A percentile compares a stretch with the other conserved stretches of the same genome.
Conservation (phyloP, 23 tunicate species). For the Trididemnum clinides region DNA sequence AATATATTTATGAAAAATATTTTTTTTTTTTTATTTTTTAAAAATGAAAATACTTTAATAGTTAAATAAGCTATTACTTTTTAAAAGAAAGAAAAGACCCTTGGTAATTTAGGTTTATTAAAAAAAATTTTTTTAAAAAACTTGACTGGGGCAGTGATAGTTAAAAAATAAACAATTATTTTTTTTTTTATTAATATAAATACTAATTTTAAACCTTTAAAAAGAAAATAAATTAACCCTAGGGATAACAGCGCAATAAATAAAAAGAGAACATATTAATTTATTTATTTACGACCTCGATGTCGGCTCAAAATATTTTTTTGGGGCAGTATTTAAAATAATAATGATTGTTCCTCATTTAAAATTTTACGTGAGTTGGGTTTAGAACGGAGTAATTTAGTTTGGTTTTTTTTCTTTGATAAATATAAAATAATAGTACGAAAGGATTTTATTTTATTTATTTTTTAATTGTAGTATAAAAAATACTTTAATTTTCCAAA, state of each 20-base stretch:
- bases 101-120: conserved; percentile 14
- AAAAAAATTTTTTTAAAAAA: background rate
- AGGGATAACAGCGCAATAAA: conserved; percentile 45
- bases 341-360: conserved; percentile 12
- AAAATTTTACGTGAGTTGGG: conserved; percentile 31
- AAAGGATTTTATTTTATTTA: conserved; percentile 4
- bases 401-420: conserved; percentile 25
- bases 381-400: conserved; percentile 39
- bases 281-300: conserved; percentile 37
- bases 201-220: background rate
- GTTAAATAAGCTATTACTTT: background rate
- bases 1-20: background rate
- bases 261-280: conserved; percentile 5
- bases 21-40: background rate
- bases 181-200: background rate
- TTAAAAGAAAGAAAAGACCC: conserved; percentile 23
- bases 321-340: background rate
- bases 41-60: background rate
- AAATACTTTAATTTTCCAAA: too few relatives aligned
- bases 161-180: background rate
- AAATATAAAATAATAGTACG: conserved; percentile 10
- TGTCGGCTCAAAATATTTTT: conserved; percentile 20
- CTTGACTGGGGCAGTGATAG: conserved; percentile 19
- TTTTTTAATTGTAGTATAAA: background rate
- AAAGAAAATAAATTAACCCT: conserved; percentile 2